Percentiles rank a stretch among this genome's conserved stretches.
Evolutionary conservation across 2,113 vertebrate genomes (phyloP).

Genomic region (Scomber japonicus): DNA sequence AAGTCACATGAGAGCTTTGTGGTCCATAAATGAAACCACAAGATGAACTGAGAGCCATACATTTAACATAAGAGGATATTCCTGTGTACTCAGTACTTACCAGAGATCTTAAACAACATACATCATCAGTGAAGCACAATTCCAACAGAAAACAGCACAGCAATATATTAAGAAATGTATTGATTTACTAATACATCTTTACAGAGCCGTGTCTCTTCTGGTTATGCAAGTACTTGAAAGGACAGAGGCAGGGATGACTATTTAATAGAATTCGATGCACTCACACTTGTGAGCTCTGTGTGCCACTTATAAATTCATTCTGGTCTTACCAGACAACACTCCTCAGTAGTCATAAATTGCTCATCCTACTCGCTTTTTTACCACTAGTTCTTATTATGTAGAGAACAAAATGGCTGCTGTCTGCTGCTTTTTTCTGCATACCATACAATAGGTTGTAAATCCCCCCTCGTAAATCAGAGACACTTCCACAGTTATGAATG

Average conservation of each 20-base stretch:
- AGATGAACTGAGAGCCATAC: conserved; percentile 4
- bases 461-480: conserved; percentile 82
- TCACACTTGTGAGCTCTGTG: background rate
- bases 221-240: conserved; percentile 33
- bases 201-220: conserved; percentile 26
- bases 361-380: conserved; percentile 34
- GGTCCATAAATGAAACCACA: background rate
- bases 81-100: conserved; percentile 22
- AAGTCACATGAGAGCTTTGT: background rate
- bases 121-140: conserved; percentile 10
- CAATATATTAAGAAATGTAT: conserved; percentile 38
- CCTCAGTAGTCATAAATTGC: conserved; percentile 15
- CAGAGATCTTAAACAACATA: conserved; percentile 21
- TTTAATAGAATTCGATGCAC: conserved; percentile 15
- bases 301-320: conserved; percentile 3
- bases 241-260: conserved; percentile 26
- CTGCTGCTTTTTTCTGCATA: conserved; percentile 69
- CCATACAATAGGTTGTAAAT: conserved; percentile 73
- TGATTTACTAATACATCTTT: conserved; percentile 44
- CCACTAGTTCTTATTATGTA: conserved; percentile 26
- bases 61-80: conserved; percentile 1
- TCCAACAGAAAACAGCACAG: conserved; percentile 4
- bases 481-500: conserved; percentile 45
- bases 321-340: conserved; percentile 20
- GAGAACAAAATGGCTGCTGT: conserved; percentile 61